These are phyloP conservation scores for Drosophila putrida DNA, from an alignment of 2,888 invertebrate species.

Conservation along the genomic window DNA sequence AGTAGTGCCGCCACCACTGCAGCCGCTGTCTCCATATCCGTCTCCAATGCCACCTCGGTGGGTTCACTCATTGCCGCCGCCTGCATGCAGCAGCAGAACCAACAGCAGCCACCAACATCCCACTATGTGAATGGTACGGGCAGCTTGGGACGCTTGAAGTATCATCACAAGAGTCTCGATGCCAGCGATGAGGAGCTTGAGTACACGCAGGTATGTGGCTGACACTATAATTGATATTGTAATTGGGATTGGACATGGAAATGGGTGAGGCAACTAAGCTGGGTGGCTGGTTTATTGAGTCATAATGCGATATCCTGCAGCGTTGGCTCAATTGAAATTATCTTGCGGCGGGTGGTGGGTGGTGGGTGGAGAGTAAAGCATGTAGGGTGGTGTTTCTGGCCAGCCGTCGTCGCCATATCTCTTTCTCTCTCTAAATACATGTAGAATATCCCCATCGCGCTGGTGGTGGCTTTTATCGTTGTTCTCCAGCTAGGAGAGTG, in stretches of 20 bases:
- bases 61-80: constrained; percentile 70
- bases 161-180: constrained; percentile 81
- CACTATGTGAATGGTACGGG: constrained; percentile 84
- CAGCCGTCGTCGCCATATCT: constrained; percentile 4
- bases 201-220: constrained; percentile 86
- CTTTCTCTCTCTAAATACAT: constrained; percentile 2
- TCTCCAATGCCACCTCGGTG: constrained; percentile 72
- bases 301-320: constrained; percentile 71
- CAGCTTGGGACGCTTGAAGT: constrained; percentile 84
- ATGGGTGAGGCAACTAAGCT: constrained; percentile 6
- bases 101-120: constrained; percentile 41
- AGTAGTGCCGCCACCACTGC: constrained; percentile 68
- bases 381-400: constrained; percentile 1
- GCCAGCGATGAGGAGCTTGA: constrained; percentile 87
- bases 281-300: constrained; percentile 58
- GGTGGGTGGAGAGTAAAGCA: not conserved
- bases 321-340: constrained; percentile 75
- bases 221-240: constrained; percentile 39
- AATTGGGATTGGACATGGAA: constrained; percentile 7
- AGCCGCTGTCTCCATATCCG: constrained; percentile 68
- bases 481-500: constrained; percentile 4
- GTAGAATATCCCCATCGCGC: constrained; percentile 1
- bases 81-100: constrained; percentile 55
- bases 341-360: constrained; percentile 58
- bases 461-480: constrained; percentile 61